phyloP scores from a whole-genome alignment of 53 echinoderm and acorn worm genomes.

The Henricia sp. region DNA sequence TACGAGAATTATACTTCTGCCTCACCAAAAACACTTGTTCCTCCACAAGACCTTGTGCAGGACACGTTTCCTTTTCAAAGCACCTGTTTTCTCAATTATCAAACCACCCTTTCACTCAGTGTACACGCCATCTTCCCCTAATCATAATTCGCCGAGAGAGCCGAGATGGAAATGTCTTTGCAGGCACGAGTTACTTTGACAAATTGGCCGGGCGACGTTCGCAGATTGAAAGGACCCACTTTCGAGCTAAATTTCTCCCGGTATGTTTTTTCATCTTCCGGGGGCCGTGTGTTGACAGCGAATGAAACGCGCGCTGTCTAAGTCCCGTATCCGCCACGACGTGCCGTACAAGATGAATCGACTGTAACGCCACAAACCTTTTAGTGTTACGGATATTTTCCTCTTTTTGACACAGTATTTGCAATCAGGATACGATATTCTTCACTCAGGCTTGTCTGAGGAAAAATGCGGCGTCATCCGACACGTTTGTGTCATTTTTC shows the following conservation, averaged over 20 bases:
- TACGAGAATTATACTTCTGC: neutral
- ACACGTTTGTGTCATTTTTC: too few species aligned
- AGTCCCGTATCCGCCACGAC: too few species aligned
- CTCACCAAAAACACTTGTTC: neutral
- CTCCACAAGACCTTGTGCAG: neutral
- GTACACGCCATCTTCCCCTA: neutral
- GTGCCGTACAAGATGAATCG: neutral
- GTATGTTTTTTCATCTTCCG: neutral
- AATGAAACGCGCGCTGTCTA: neutral
- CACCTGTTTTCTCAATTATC: slow-evolving; percentile 36
- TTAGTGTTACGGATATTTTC: neutral
- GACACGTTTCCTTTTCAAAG: too few species aligned
- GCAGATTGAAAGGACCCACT: neutral
- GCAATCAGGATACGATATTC: neutral
- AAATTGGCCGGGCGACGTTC: neutral
- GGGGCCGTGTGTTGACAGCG: slow-evolving; percentile 29
- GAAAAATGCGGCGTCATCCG: too few species aligned
- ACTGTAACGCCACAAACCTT: neutral
- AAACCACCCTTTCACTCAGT: neutral
- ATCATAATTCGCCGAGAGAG: neutral
- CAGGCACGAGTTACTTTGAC: slow-evolving; percentile 22
- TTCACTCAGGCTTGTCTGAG: too few species aligned
- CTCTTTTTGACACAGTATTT: neutral
- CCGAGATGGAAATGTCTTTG: neutral
- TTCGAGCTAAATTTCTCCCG: neutral